A percentile compares a stretch with the other conserved stretches of the same genome.
phyloP scores from a whole-genome alignment of 2,113 vertebrate genomes.

The Silurus meridionalis region DNA sequence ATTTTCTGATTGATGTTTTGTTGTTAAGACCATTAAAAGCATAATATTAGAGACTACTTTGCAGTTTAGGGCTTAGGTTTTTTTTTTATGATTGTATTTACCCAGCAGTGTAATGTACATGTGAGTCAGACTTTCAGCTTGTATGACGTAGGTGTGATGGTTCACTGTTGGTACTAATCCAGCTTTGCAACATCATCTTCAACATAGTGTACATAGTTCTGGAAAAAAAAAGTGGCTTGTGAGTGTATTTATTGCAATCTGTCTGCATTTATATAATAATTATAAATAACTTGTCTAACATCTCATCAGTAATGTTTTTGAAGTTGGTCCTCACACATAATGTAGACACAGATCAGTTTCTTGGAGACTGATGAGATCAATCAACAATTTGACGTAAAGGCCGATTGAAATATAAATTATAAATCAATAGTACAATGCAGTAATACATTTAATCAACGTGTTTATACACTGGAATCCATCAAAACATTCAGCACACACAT shows the following conservation, averaged over 20 bases:
- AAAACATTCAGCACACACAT: not conserved
- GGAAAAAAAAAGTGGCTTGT: not conserved
- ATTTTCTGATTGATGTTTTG: no score
- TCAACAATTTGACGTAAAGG: not conserved
- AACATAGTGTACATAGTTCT: not conserved
- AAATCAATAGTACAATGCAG: not conserved
- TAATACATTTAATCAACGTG: not conserved
- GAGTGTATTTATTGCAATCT: not conserved
- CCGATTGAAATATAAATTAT: not conserved
- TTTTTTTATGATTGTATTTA: no score
- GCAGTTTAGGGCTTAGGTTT: no score
- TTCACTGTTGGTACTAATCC: slow-evolving; percentile 27
- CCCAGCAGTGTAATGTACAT: not conserved
- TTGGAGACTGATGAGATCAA: not conserved
- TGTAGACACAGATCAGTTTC: not conserved
- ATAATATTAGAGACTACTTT: no score
- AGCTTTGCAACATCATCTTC: slow-evolving; percentile 31
- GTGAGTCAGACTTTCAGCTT: not conserved
- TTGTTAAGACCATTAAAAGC: no score
- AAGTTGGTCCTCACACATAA: not conserved
- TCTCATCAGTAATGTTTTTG: not conserved
- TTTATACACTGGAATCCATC: not conserved
- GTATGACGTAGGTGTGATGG: not conserved
- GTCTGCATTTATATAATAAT: not conserved
- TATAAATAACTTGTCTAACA: not conserved